Conservation (phyloP, 2,113 vertebrate genomes). For the Geothlypis trichas region DNA sequence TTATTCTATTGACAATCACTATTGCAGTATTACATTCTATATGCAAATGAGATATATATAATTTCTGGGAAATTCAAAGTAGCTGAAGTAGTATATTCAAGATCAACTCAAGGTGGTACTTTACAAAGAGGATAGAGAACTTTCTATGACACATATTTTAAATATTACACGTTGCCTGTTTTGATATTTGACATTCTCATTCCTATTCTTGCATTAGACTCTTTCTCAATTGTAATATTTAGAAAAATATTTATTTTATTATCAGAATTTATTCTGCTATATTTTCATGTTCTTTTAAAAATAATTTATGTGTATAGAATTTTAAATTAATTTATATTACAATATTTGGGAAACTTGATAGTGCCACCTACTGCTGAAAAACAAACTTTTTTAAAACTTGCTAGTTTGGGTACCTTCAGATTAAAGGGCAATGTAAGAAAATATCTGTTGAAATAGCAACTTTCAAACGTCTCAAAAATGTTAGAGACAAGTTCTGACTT, state of each 20-base stretch:
- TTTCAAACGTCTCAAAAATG: background rate
- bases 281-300: background rate
- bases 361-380: slow-evolving; percentile 64
- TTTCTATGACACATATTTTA: background rate
- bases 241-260: background rate
- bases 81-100: background rate
- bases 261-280: background rate
- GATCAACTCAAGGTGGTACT: background rate
- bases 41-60: background rate
- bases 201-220: background rate
- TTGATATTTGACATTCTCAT: background rate
- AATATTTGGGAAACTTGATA: slow-evolving; percentile 18
- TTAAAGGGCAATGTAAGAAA: background rate
- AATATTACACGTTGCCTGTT: background rate
- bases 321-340: background rate
- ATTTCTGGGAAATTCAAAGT: background rate
- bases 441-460: background rate
- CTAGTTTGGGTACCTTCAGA: background rate
- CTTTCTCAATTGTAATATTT: background rate
- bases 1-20: background rate
- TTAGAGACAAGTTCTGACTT: background rate
- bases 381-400: background rate
- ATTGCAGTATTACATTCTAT: background rate
- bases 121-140: background rate
- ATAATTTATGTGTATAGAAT: background rate